These are phyloP conservation scores for Phthorimaea operculella DNA, from an alignment of 1,140 invertebrate genomes.

Conservation along the genomic window DNA sequence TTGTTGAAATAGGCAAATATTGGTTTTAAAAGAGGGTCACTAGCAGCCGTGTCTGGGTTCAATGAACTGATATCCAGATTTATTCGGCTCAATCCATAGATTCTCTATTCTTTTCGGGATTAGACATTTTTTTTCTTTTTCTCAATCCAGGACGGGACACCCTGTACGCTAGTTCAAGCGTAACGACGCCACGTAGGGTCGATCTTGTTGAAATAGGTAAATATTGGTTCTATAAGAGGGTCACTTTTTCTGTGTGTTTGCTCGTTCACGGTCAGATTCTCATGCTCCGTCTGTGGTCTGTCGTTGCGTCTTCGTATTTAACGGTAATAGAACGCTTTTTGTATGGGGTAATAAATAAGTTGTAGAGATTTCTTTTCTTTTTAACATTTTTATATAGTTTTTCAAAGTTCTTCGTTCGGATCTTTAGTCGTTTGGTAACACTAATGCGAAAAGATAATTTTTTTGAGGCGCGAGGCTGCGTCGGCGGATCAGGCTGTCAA, in stretches of 20 bases:
- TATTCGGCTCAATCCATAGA: background rate
- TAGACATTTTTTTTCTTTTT: background rate
- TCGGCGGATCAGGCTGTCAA: too few relatives aligned
- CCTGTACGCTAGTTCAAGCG: background rate
- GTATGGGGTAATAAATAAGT: too few relatives aligned
- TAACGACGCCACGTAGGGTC: background rate
- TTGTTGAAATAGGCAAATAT: too few relatives aligned
- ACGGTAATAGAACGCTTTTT: too few relatives aligned
- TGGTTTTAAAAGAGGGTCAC: background rate
- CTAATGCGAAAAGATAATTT: too few relatives aligned
- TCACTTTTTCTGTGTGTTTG: constrained; percentile 2
- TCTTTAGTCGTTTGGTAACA: too few relatives aligned
- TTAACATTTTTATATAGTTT: too few relatives aligned
- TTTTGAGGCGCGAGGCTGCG: too few relatives aligned
- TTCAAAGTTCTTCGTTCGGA: too few relatives aligned
- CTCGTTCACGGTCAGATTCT: background rate
- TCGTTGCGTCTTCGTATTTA: background rate
- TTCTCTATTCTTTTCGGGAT: background rate
- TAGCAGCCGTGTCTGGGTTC: too few relatives aligned
- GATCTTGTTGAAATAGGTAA: constrained; percentile 1
- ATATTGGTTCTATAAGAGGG: background rate
- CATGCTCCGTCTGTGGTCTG: background rate
- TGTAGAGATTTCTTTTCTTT: too few relatives aligned
- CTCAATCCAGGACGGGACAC: background rate
- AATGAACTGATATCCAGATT: background rate